phyloP scores from a whole-genome alignment of 2,888 invertebrate genomes.

The Platycnemis pennipes region DNA sequence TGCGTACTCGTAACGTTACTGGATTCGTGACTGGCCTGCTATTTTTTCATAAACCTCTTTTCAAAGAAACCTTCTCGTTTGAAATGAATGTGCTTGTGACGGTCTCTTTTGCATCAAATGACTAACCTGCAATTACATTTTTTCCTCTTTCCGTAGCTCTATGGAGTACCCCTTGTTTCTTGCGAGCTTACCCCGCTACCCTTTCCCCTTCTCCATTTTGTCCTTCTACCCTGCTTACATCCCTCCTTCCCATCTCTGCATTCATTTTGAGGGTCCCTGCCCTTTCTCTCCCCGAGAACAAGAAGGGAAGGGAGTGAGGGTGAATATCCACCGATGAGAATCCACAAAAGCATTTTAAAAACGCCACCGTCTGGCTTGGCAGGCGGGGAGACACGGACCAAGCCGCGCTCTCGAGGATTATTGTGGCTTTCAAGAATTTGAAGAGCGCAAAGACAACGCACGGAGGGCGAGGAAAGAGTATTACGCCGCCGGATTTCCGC shows the following conservation, averaged over 20 bases:
- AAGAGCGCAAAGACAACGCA: slow-evolving; percentile 6
- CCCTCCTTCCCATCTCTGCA: background rate
- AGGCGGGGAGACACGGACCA: background rate
- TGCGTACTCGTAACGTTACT: background rate
- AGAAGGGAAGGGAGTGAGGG: background rate
- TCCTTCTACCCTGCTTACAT: background rate
- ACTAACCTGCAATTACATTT: background rate
- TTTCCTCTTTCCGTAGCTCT: background rate
- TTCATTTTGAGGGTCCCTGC: background rate
- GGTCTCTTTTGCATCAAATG: too few species aligned
- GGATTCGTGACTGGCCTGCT: background rate
- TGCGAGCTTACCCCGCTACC: background rate
- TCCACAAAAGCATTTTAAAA: slow-evolving; percentile 17
- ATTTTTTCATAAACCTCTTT: background rate
- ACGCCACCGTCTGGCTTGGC: background rate
- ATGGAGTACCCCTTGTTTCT: background rate
- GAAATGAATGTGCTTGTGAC: background rate
- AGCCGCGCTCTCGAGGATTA: background rate
- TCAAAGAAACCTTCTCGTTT: background rate
- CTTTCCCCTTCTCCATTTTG: background rate
- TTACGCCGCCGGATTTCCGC: background rate
- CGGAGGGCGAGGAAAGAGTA: slow-evolving; percentile 27
- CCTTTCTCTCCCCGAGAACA: background rate
- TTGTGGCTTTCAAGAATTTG: slow-evolving; percentile 36
- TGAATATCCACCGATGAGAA: background rate